phyloP scores from a whole-genome alignment of 2,888 invertebrate species.

The Andrena camellia region DNA sequence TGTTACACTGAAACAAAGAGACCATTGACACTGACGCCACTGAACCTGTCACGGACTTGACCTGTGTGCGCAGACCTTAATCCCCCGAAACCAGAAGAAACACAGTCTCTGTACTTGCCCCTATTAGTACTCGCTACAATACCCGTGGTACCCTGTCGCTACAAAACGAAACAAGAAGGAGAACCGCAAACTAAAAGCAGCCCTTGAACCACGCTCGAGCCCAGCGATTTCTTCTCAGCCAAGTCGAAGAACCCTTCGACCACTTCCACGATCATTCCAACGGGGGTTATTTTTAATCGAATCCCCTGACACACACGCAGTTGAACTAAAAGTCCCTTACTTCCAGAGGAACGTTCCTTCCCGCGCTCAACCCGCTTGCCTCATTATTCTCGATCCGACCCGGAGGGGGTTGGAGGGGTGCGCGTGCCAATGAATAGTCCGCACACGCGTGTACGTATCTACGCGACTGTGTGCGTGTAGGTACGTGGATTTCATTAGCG shows the following conservation, averaged over 20 bases:
- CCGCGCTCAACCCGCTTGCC: constrained; percentile 37
- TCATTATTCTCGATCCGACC: constrained; percentile 47
- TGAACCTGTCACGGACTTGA: no score
- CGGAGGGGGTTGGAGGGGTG: constrained; percentile 12
- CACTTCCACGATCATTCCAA: background rate
- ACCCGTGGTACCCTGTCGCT: background rate
- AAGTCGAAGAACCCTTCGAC: background rate
- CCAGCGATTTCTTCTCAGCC: background rate
- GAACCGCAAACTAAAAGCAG: background rate
- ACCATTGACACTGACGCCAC: no score
- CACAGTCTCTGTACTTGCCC: background rate
- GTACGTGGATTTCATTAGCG: background rate
- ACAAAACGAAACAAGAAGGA: background rate
- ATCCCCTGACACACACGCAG: background rate
- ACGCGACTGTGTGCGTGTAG: background rate
- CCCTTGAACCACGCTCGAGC: background rate
- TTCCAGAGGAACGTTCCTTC: constrained; percentile 13
- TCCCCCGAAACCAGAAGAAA: no score
- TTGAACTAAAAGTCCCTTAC: constrained; percentile 53
- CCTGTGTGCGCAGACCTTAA: no score
- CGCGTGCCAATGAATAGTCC: constrained; percentile 19
- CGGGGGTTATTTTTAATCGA: constrained; percentile 9
- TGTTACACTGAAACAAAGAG: no score
- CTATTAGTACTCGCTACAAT: background rate
- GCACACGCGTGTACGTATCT: constrained; percentile 11